Evolutionary conservation across 2,888 invertebrate genomes (phyloP), one percentile per base, ranked within the genome.

Genomic region (Brachyptera putata): DNA sequence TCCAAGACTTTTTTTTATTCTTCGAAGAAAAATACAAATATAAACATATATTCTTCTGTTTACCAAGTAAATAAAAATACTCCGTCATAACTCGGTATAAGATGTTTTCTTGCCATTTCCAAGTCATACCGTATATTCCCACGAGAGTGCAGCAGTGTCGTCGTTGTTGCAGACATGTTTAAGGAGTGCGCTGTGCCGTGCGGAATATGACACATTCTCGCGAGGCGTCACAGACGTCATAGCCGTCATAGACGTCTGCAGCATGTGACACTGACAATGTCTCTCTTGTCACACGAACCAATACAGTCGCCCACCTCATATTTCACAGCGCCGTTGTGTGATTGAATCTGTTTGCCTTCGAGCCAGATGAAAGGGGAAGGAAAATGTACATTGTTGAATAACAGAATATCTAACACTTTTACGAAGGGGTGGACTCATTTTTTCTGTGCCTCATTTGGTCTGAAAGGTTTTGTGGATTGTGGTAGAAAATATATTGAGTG

Each of bases 71-170:
- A 30, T n/a, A 16, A 41, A 16, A 21, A 46, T 46, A 24, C 21
- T 21, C 21, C 22, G 21, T 46, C 46, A 46, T 46, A 24, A 16
- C 46, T 46, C 24, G n/a, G 41, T 24, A 21, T n/a, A n/a, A n/a
- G n/a, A n/a, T n/a, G n/a, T 46, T 21, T 46, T 46, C 46, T 1
- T 24, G 46, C 21, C 13, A 1, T 24, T 9, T 21, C 21, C 24
- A 46, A 46, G 46, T 46, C 46, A 46, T 46, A 46, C 24, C 24
- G 46, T 46, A 24, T 21, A 46, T 46, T 46, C 21, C 46, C 46
- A 5, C 5, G 46, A 46, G 46, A 5, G 22, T 5, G 22, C n/a
- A n/a, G n/a, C n/a, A 3, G 16, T 21, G 46, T 1, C 46, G 46
- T 46, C 46, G 46, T 24, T 24, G 22, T 21, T 24, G 21, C 24